Percentiles rank a stretch among this genome's conserved stretches.
phyloP scores from a whole-genome alignment of 2,888 invertebrate species.

The Phengaris alcon region DNA sequence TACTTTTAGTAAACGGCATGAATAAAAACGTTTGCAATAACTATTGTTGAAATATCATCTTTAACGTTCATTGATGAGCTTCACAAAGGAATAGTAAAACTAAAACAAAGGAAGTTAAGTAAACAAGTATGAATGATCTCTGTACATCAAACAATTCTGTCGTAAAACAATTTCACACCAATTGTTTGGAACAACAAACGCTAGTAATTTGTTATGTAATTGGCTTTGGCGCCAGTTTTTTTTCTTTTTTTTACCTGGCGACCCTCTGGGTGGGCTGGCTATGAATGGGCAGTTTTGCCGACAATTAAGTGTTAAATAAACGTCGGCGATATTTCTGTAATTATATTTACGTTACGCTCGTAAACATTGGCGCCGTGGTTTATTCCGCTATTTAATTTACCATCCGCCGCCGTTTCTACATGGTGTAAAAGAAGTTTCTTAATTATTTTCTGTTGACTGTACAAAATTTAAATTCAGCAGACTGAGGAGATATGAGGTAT shows the following conservation, averaged over 20 bases:
- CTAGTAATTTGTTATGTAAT: slow-evolving; percentile 18
- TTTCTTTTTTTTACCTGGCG: slow-evolving; percentile 7
- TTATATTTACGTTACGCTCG: slow-evolving; percentile 25
- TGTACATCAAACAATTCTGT: slow-evolving; percentile 25
- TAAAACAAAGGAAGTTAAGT: neutral
- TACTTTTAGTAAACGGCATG: neutral
- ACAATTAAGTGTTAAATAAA: slow-evolving; percentile 28
- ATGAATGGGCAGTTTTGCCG: slow-evolving; percentile 25
- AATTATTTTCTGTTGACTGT: neutral
- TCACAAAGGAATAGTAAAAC: slow-evolving; percentile 18
- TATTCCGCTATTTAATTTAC: neutral
- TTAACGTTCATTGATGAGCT: neutral
- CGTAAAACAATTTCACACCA: slow-evolving; percentile 24
- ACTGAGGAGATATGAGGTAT: neutral
- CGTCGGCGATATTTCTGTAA: slow-evolving; percentile 23
- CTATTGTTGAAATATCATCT: neutral
- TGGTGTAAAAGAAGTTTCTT: neutral
- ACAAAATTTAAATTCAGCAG: neutral
- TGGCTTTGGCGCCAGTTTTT: slow-evolving; percentile 13
- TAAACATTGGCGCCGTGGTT: slow-evolving; percentile 19
- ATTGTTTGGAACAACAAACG: slow-evolving; percentile 10
- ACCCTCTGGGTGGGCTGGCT: slow-evolving; percentile 15
- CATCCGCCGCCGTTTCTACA: neutral
- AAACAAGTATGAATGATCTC: slow-evolving; percentile 22
- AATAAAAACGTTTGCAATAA: neutral